These are phyloP conservation scores for Protosalanx chinensis DNA, from an alignment of 2,797 vertebrate species.

Conservation along the genomic window DNA sequence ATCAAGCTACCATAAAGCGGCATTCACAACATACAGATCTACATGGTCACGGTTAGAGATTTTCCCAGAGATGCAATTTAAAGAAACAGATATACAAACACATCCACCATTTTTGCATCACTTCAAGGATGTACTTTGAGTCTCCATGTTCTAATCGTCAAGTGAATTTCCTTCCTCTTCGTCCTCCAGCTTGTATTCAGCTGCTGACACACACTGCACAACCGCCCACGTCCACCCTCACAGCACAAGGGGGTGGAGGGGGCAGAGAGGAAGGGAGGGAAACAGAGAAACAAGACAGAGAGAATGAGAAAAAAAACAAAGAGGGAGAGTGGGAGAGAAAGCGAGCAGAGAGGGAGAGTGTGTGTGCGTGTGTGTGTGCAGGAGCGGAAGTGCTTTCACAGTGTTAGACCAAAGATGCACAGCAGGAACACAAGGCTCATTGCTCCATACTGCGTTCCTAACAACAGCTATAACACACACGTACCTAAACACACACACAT, in stretches of 20 bases:
- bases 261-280: not conserved
- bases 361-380: not conserved
- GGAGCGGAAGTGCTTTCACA: slow-evolving; percentile 55
- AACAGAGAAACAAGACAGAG: slow-evolving; percentile 27
- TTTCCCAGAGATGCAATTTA: slow-evolving; percentile 7
- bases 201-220: slow-evolving; percentile 67
- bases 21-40: slow-evolving; percentile 29
- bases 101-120: not conserved
- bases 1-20: slow-evolving; percentile 39
- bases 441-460: slow-evolving; percentile 62
- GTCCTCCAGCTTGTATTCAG: slow-evolving; percentile 65
- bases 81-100: not conserved
- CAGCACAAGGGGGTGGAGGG: slow-evolving; percentile 37
- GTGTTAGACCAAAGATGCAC: slow-evolving; percentile 55
- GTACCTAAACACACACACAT: slow-evolving; percentile 44
- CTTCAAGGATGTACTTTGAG: not conserved
- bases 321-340: slow-evolving; percentile 12
- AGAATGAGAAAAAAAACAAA: slow-evolving; percentile 16
- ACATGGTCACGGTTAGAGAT: slow-evolving; percentile 6
- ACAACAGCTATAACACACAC: slow-evolving; percentile 41
- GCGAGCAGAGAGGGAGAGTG: slow-evolving; percentile 36
- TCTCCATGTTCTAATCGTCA: slow-evolving; percentile 55
- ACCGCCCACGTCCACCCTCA: slow-evolving; percentile 73
- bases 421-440: slow-evolving; percentile 60
- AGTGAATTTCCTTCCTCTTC: slow-evolving; percentile 61